Conservation (phyloP, 2,888 invertebrate species). For the Vannuccia rotundouncinata region DNA sequence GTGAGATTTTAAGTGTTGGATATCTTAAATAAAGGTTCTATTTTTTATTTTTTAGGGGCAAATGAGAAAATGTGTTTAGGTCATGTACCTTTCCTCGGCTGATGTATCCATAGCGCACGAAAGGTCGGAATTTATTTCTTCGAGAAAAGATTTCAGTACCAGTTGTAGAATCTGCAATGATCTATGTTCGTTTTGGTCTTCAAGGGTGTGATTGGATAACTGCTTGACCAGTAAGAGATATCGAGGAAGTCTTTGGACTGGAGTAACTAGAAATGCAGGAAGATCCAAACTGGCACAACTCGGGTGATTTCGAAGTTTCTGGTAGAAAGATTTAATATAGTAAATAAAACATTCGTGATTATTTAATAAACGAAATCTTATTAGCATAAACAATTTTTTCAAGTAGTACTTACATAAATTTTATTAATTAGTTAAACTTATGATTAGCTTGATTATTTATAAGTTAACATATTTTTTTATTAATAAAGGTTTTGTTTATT, state of each 20-base stretch:
- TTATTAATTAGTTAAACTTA: no score
- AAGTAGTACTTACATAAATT: no score
- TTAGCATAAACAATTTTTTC: no score
- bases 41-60: no score
- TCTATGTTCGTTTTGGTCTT: not conserved
- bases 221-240: constrained; percentile 57
- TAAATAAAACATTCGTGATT: no score
- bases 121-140: not conserved
- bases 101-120: not conserved
- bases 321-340: constrained; percentile 35
- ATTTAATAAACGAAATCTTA: no score
- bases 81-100: not conserved
- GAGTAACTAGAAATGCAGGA: constrained; percentile 56
- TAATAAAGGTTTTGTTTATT: no score
- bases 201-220: not conserved
- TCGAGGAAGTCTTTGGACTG: constrained; percentile 57
- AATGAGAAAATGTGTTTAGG: no score
- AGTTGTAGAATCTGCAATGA: not conserved
- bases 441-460: no score
- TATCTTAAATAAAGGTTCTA: no score
- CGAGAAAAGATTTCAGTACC: not conserved
- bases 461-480: no score
- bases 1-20: no score
- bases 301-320: constrained; percentile 48
- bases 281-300: constrained; percentile 54